Evolutionary conservation across 2,888 invertebrate genomes (phyloP).

Genomic region (Marronus borbonicus): DNA sequence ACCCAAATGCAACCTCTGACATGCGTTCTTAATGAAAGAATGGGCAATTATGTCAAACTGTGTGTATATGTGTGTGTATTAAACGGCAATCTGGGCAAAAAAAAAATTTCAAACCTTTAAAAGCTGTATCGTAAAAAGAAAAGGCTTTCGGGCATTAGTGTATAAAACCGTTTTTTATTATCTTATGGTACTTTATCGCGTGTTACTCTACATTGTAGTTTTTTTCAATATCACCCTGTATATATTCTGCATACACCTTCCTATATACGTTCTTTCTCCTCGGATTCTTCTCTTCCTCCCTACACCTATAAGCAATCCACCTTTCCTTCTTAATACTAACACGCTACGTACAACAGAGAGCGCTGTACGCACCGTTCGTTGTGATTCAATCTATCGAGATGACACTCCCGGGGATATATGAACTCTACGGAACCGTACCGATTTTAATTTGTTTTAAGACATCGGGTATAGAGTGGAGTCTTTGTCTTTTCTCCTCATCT

Average conservation of each 20-base stretch:
- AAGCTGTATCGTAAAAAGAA: no score
- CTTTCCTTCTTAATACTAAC: slow-evolving; percentile 23
- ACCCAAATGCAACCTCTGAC: no score
- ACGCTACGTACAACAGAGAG: background rate
- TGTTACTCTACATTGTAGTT: no score
- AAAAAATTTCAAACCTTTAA: no score
- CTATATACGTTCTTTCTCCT: background rate
- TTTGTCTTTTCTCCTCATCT: slow-evolving; percentile 10
- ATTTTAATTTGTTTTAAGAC: slow-evolving; percentile 69
- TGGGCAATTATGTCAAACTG: no score
- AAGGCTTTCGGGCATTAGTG: no score
- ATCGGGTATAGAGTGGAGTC: background rate
- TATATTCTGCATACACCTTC: background rate
- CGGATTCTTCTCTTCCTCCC: background rate
- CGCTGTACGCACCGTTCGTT: slow-evolving; percentile 68
- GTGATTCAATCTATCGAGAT: slow-evolving; percentile 76
- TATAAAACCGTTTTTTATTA: no score
- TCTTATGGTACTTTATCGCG: no score
- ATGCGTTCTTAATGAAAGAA: no score
- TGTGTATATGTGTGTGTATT: no score
- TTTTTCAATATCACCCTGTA: no score
- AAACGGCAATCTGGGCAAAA: no score
- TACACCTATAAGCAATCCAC: background rate
- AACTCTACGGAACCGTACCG: slow-evolving; percentile 63
- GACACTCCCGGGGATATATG: slow-evolving; percentile 73